Base-by-base conservation (phyloP, 2,888 invertebrate species). In the Dryocosmus kuriphilus region DNA sequence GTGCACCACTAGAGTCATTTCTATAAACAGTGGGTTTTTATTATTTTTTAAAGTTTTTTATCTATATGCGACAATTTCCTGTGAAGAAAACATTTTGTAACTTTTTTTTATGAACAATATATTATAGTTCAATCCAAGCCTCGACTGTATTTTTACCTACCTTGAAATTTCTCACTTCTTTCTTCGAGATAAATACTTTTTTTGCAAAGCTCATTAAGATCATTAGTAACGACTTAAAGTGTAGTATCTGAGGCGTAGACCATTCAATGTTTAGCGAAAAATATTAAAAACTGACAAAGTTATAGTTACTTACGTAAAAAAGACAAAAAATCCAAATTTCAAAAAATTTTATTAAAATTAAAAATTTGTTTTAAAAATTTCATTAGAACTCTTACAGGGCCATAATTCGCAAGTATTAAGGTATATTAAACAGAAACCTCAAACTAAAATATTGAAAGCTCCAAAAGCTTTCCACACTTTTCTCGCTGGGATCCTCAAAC, bases 161-260 rank as follows among this genome's bases (percentile, higher is more conserved):
- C 22, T 7, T 41, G 8, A 38, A 38, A 71, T 71, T 24, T 22
- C 19, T n/a, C 41, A 41, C 46, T 22, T 4, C 65, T n/a, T 46
- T n/a, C 41, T 46, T 24, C 22, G 14, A 22, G 46, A 71, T 71
- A 71, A 71, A 41, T 55, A 27, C 73, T 6, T 74, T 55, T 74
- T 55, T 35, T 74, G 16, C 0, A 57, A 74, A 27, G 32, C 16
- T 1, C 19, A 74, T 19, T 3, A 60, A 32, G 11, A 30, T 6
- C n/a, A 27, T 2, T 5, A 51, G 22, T 63, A 74, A 63, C 62
- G 22, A 5, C 46, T 65, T 75, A 19, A 51, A 57, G 65, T 78
- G 41, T n/a, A 38, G 35, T 63, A 79, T 62, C 24, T 61, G 1
- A 24, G 24, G 41, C 14, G 2, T 73, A 73, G 14, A 11, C 51